Conservation (phyloP, 2,797 vertebrate genomes). For the Microctenopoma lineatum region DNA sequence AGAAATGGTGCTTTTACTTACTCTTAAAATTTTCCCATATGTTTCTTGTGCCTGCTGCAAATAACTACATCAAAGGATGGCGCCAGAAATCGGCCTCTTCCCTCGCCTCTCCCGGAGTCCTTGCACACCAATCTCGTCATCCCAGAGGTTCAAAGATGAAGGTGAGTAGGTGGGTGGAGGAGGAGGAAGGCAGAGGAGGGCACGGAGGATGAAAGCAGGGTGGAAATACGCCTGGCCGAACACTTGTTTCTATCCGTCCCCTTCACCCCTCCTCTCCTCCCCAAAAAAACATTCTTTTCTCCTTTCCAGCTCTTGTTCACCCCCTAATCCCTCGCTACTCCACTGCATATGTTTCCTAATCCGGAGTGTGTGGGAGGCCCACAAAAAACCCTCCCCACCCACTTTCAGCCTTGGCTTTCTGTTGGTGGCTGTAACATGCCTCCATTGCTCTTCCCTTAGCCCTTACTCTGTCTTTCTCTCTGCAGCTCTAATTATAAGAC, state of each 20-base stretch:
- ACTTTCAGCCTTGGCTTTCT: slow-evolving; percentile 50
- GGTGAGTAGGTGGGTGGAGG: slow-evolving; percentile 61
- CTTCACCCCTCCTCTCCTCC: slow-evolving; percentile 51
- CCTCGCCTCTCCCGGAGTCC: slow-evolving; percentile 25
- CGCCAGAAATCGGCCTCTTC: slow-evolving; percentile 33
- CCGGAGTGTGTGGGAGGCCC: slow-evolving; percentile 79
- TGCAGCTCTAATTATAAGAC: slow-evolving; percentile 59
- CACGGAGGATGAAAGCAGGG: slow-evolving; percentile 63
- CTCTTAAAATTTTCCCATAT: neutral
- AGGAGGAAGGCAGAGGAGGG: slow-evolving; percentile 32
- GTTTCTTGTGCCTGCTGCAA: slow-evolving; percentile 41
- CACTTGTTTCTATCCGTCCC: slow-evolving; percentile 65
- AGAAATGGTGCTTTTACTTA: neutral
- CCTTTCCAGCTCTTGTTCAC: slow-evolving; percentile 72
- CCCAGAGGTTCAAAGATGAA: slow-evolving; percentile 72
- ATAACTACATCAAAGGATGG: slow-evolving; percentile 40
- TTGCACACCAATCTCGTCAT: slow-evolving; percentile 59
- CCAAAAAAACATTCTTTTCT: slow-evolving; percentile 76
- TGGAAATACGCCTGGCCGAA: slow-evolving; percentile 73
- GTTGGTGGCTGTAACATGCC: slow-evolving; percentile 71
- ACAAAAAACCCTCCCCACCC: slow-evolving; percentile 27
- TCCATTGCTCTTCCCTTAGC: slow-evolving; percentile 59
- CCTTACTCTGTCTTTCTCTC: slow-evolving; percentile 44
- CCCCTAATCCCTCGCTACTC: slow-evolving; percentile 81
- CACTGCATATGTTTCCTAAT: slow-evolving; percentile 84